phyloP scores from a whole-genome alignment of 1,140 invertebrate genomes.

The Lepidurus apus region DNA sequence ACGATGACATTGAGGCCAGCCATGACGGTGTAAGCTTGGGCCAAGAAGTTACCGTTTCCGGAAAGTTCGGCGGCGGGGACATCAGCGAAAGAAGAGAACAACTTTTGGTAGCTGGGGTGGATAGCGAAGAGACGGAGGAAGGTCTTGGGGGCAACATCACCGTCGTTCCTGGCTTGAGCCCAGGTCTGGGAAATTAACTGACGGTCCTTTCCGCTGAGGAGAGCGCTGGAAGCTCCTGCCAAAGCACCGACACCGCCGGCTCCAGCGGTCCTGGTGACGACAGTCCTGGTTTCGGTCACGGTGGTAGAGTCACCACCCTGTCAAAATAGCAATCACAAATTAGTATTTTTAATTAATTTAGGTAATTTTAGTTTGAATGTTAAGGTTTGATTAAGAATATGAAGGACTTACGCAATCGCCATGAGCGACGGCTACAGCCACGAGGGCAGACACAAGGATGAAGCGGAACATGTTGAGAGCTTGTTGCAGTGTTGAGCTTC shows the following conservation, averaged over 20 bases:
- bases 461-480: background rate
- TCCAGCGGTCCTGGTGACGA: too few species aligned
- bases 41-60: conserved; percentile 56
- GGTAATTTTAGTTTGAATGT: background rate
- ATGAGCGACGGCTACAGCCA: background rate
- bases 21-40: conserved; percentile 55
- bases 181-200: conserved; percentile 20
- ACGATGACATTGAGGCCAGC: conserved; percentile 40
- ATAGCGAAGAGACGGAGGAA: conserved; percentile 56
- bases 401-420: background rate
- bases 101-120: conserved; percentile 55
- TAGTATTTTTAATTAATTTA: background rate
- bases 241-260: too few species aligned
- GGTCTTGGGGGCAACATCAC: conserved; percentile 25
- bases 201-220: conserved; percentile 12
- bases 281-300: background rate
- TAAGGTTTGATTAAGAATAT: background rate
- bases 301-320: background rate
- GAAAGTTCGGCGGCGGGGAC: conserved; percentile 51
- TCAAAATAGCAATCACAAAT: background rate
- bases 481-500: background rate
- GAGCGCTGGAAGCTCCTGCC: too few species aligned
- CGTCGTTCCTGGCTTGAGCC: conserved; percentile 22
- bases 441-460: conserved; percentile 2
- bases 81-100: conserved; percentile 56